Evolutionary conservation across 2,797 vertebrate species (phyloP).

Genomic region (Octomys mimax): DNA sequence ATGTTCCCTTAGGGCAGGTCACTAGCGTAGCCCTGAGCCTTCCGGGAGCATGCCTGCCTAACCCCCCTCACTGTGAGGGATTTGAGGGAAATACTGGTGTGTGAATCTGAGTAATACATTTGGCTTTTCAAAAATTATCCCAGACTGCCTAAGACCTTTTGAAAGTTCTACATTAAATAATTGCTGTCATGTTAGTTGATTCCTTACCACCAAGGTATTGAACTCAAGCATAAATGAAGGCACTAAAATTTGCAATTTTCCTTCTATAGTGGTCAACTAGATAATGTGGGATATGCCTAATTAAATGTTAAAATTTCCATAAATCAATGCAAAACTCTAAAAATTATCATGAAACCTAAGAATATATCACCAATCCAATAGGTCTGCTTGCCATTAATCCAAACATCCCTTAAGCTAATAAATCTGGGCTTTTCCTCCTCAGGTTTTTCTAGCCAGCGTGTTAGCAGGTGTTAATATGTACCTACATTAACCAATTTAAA

Average conservation of each 20-base stretch:
- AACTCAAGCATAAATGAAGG: neutral
- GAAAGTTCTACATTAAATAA: neutral
- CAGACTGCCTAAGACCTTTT: neutral
- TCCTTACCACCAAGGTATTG: neutral
- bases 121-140: neutral
- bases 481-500: conserved; percentile 67
- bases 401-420: neutral
- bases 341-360: neutral
- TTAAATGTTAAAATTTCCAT: neutral
- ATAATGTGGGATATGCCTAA: neutral
- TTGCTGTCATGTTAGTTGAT: neutral
- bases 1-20: neutral
- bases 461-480: conserved; percentile 76
- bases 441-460: neutral
- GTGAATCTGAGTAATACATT: neutral
- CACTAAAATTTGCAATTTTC: neutral
- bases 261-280: neutral
- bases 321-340: neutral
- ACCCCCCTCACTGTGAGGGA: rapidly evolving
- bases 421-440: neutral
- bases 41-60: rapidly evolving
- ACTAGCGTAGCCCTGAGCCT: neutral
- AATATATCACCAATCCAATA: neutral
- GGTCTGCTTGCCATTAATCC: neutral
- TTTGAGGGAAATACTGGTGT: neutral